Evolutionary conservation across 2,113 vertebrate genomes (phyloP).

Genomic region (Tragelaphus strepsiceros): DNA sequence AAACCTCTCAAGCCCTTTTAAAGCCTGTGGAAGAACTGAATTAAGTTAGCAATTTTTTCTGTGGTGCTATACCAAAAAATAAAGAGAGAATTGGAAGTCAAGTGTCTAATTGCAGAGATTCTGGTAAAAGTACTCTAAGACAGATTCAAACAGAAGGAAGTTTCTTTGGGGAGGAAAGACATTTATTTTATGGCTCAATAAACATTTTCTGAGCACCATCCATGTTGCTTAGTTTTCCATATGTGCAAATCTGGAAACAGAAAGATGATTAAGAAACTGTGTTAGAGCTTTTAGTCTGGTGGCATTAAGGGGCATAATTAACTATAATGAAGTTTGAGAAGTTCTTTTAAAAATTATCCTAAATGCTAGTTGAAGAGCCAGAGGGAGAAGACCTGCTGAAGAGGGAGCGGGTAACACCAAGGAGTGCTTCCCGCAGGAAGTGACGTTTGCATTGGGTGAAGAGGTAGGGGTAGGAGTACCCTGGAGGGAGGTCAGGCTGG

Average conservation of each 20-base stretch:
- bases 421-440: not conserved
- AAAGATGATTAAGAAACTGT: slow-evolving; percentile 16
- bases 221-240: not conserved
- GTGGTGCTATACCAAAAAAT: not conserved
- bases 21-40: not conserved
- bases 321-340: not conserved
- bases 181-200: not conserved
- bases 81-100: not conserved
- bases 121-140: not conserved
- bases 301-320: not conserved
- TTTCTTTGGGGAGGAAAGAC: not conserved
- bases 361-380: not conserved
- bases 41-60: not conserved
- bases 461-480: not conserved
- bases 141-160: not conserved
- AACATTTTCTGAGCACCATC: not conserved
- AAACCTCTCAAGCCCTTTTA: not conserved
- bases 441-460: not conserved
- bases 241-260: not conserved
- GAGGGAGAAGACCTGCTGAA: not conserved
- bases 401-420: not conserved
- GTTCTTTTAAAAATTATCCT: not conserved
- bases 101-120: not conserved
- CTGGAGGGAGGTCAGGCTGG: not conserved
- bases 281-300: not conserved